Percentiles rank a stretch among this genome's conserved stretches.
Evolutionary conservation across 2,888 invertebrate species (phyloP).

Genomic region (Nemoura dubitans): DNA sequence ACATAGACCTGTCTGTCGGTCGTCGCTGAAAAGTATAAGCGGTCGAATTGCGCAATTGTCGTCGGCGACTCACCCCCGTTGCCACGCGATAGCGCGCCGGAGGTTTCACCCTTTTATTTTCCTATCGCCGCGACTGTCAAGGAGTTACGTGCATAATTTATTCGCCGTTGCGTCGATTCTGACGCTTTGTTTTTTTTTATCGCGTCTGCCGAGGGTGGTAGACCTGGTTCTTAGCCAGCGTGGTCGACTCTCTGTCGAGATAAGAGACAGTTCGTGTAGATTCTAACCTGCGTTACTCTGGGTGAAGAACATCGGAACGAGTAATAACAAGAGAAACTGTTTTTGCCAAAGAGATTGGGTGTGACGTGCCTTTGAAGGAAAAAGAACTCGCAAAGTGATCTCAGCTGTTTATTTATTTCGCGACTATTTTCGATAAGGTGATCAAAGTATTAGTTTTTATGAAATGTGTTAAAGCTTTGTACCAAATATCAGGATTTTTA

Average conservation of each 20-base stretch:
- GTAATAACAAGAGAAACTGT: too few species aligned
- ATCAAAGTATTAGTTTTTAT: background rate
- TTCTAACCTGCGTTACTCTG: too few species aligned
- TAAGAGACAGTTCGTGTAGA: too few species aligned
- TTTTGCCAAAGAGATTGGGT: background rate
- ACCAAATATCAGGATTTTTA: background rate
- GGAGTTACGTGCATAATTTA: background rate
- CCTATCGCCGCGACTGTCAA: background rate
- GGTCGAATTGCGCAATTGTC: background rate
- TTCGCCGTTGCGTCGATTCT: background rate
- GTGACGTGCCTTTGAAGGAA: background rate
- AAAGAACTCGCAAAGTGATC: background rate
- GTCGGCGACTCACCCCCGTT: too few species aligned
- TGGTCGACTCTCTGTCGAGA: too few species aligned
- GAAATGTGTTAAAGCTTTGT: background rate
- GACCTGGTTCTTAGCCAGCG: too few species aligned
- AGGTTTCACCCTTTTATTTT: too few species aligned
- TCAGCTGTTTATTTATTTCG: background rate
- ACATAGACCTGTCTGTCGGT: too few species aligned
- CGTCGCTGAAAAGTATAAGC: background rate
- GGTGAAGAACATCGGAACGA: too few species aligned
- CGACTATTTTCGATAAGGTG: background rate
- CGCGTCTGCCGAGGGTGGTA: too few species aligned
- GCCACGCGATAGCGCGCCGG: background rate
- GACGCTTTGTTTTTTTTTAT: background rate